Conservation (phyloP, 2,888 invertebrate genomes). For the Yponomeuta plumbellus region DNA sequence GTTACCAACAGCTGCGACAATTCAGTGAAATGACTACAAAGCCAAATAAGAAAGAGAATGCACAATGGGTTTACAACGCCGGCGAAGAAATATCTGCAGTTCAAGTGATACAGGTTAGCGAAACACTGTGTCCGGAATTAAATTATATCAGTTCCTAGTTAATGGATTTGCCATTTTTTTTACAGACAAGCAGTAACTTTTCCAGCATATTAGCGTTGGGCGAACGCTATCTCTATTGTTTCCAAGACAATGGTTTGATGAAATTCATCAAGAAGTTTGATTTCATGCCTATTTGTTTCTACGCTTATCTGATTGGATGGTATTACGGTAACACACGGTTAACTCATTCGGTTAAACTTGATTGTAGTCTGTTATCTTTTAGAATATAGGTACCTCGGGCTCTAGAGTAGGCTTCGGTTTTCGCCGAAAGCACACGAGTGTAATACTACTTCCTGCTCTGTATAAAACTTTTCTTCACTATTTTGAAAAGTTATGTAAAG, state of each 20-base stretch:
- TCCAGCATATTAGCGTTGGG: conserved; percentile 88
- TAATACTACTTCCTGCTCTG: no score
- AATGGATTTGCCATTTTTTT: conserved; percentile 25
- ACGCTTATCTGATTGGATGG: conserved; percentile 82
- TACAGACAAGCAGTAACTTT: conserved; percentile 74
- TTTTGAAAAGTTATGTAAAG: no score
- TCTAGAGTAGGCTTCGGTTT: no score
- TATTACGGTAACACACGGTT: conserved; percentile 75
- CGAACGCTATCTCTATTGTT: conserved; percentile 88
- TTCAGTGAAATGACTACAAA: conserved; percentile 78
- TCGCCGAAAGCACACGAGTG: no score
- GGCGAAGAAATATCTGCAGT: conserved; percentile 85
- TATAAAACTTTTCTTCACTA: no score
- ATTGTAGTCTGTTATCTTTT: no score
- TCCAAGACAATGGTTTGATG: conserved; percentile 87
- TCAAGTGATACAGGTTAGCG: conserved; percentile 73
- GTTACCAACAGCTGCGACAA: conserved; percentile 87
- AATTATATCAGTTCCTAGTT: neutral
- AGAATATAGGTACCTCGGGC: no score
- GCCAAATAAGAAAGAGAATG: conserved; percentile 78
- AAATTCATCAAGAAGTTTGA: conserved; percentile 91
- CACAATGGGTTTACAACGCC: conserved; percentile 89
- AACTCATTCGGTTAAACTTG: neutral
- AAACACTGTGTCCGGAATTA: neutral
- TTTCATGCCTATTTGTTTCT: conserved; percentile 86